Percentiles rank a stretch among this genome's conserved stretches.
Evolutionary conservation across 2,113 vertebrate genomes (phyloP).

Genomic region (Malaclemys terrapin): DNA sequence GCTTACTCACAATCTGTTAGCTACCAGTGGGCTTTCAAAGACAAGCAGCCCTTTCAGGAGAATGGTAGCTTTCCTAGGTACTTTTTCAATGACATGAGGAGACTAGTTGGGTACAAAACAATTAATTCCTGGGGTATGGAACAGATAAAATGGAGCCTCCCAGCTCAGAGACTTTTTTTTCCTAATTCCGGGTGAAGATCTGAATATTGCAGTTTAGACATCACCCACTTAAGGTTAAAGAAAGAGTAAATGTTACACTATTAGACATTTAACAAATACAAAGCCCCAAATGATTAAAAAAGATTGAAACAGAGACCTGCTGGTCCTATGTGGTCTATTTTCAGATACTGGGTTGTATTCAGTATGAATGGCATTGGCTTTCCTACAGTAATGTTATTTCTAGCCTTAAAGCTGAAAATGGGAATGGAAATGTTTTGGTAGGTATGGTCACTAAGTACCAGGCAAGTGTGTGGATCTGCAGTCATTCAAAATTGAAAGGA

Average conservation of each 20-base stretch:
- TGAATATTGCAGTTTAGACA: not conserved
- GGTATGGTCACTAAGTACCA: not conserved
- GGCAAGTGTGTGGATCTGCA: not conserved
- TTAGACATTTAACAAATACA: not conserved
- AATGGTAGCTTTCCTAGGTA: not conserved
- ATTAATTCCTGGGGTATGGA: not conserved
- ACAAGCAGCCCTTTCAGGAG: not conserved
- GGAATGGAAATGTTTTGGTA: not conserved
- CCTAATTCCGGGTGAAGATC: not conserved
- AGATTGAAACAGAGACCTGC: not conserved
- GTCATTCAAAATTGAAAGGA: not conserved
- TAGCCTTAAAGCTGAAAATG: not conserved
- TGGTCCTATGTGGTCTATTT: not conserved
- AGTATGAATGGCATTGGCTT: not conserved
- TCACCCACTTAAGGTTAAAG: not conserved
- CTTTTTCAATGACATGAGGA: not conserved
- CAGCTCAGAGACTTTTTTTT: not conserved
- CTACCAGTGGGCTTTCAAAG: not conserved
- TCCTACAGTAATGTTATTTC: not conserved
- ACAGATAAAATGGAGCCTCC: not conserved
- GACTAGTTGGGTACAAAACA: not conserved
- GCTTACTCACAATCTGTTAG: not conserved
- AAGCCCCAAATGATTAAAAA: not conserved
- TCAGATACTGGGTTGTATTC: not conserved
- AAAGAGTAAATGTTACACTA: not conserved